phyloP scores from a whole-genome alignment of 2,888 invertebrate species.

The Argyresthia albistria region DNA sequence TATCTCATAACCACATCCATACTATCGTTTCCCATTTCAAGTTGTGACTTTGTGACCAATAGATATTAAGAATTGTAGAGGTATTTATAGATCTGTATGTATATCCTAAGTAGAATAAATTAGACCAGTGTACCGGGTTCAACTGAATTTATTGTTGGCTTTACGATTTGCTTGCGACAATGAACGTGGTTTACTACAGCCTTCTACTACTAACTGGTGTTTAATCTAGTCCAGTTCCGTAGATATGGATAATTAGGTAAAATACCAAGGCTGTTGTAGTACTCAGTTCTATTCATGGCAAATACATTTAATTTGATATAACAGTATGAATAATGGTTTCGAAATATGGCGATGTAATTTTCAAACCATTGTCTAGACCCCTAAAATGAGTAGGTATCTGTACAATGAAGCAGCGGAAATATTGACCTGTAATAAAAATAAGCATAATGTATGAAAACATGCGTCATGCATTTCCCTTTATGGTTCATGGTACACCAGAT shows the following conservation, averaged over 20 bases:
- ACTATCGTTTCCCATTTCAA: background rate
- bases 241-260: background rate
- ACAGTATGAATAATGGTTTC: no score
- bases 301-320: no score
- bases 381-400: no score
- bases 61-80: slow-evolving; percentile 1
- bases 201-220: background rate
- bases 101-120: background rate
- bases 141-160: slow-evolving; percentile 1
- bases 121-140: background rate
- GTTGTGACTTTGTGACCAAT: background rate
- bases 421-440: no score
- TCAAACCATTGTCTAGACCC: no score
- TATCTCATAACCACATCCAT: slow-evolving; percentile 1
- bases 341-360: no score
- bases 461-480: no score
- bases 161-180: slow-evolving; percentile 1
- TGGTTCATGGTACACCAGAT: no score
- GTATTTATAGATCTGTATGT: background rate
- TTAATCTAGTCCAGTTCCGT: background rate
- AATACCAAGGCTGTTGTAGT: no score
- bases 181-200: background rate
- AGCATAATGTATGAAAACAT: no score
- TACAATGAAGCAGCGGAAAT: no score
- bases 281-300: no score